Evolutionary conservation across 2,888 invertebrate species (phyloP), one percentile per base, ranked within the genome.

Genomic region (Hyppa rectilinea): DNA sequence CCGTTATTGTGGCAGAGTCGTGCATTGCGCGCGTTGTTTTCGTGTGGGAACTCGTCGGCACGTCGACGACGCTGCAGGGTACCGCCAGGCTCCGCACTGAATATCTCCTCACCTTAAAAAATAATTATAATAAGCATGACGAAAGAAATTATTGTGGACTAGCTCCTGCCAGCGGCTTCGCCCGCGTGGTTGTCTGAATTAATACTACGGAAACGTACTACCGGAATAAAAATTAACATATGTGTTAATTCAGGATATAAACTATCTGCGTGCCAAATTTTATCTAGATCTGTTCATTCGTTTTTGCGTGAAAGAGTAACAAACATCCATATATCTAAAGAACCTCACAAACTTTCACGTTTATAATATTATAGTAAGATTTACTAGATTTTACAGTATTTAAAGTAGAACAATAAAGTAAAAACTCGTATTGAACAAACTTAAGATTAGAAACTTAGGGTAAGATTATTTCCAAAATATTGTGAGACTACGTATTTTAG

Each of bases 1-100:
- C 95, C 95, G 80, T 95, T 95, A 60, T 91, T 91, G 62, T 94
- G 90, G 71, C 93, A 92, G 64, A 92, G 91, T n/a, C 95, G 92
- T 55, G 90, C 85, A 75, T 92, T 92, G 31, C 95, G 90, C 52
- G 88, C 89, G 81, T 91, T 93, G 85, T 89, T 90, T 60, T 96
- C 96, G 66, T 91, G 91, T 29, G 90, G 86, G 71, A 94, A 95
- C 53, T 96, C 95, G n/a, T 96, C 96, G 20, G 89, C 83, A n/a
- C 94, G 92, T 45, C 95, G 90, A 12, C 93, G 92, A 36, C 93
- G 93, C 26, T 93, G 91, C 64, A 94, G 84, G 31, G 94, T 95
- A 43, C 93, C 91, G 14, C 91, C 90, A 7, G 91, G 82, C 55
- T 95, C 95, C 29, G 88, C 90, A 67, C 81, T 92, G 81, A 95